Evolutionary conservation across 2,888 invertebrate genomes (phyloP).

Genomic region (Dioctria rufipes): DNA sequence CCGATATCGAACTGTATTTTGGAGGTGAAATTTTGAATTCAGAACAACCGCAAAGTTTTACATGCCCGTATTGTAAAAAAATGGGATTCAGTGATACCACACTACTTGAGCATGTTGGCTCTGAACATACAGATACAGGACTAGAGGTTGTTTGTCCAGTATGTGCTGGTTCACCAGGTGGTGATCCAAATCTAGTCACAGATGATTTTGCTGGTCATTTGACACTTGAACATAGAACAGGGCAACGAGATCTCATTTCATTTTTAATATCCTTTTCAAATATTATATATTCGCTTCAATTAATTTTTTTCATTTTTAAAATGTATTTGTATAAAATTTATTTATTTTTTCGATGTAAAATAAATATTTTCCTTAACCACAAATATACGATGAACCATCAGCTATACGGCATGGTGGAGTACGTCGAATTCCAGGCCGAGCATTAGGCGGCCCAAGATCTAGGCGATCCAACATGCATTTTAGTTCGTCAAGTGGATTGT

Average conservation of each 20-base stretch:
- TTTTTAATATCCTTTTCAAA: conserved; percentile 84
- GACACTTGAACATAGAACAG: conserved; percentile 92
- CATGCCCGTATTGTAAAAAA: conserved; percentile 97
- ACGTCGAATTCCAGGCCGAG: conserved; percentile 85
- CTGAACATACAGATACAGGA: conserved; percentile 92
- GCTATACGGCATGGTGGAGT: conserved; percentile 83
- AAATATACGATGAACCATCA: conserved; percentile 86
- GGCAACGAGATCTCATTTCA: conserved; percentile 91
- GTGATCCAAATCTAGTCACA: conserved; percentile 97
- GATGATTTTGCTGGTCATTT: conserved; percentile 98
- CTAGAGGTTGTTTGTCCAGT: conserved; percentile 98
- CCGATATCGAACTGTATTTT: conserved; percentile 97
- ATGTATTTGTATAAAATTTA: conserved; percentile 21
- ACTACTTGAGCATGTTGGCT: conserved; percentile 91
- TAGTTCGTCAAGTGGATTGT: conserved; percentile 88
- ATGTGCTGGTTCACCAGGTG: conserved; percentile 96
- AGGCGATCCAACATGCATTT: conserved; percentile 92
- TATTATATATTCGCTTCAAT: conserved; percentile 42
- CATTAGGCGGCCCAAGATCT: conserved; percentile 82
- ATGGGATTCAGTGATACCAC: conserved; percentile 96
- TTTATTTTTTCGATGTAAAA: background rate
- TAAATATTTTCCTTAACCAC: conserved; percentile 55
- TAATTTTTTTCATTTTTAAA: conserved; percentile 25
- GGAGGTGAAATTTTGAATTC: conserved; percentile 93
- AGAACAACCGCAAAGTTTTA: conserved; percentile 96